Evolutionary conservation across 2,113 vertebrate genomes (phyloP), one percentile per base, ranked within the genome.

Genomic region (Microcebus griseorufus): DNA sequence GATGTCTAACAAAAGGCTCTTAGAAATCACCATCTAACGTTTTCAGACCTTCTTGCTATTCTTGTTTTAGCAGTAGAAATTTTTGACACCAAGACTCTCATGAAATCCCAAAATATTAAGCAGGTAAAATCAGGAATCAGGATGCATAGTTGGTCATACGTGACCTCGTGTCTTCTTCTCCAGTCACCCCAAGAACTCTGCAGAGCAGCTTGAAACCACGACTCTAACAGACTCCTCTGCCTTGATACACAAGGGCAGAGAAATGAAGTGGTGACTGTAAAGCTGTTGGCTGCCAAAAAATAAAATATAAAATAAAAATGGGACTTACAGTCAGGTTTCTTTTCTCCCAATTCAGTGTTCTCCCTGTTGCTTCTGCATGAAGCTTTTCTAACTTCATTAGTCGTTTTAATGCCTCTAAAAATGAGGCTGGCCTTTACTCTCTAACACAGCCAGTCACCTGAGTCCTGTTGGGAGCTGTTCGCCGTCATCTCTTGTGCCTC

Each of bases 141-240:
- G 34, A 23, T 25, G 64, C 9, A 22, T 51, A 51, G 42, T 45
- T 0, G 7, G 34, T 53, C 18, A 62, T 3, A 51, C 2, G 10
- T 32, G 6, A 34, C 37, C 20, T 76, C 67, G 1, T 8, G 4
- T 27, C 10, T 16, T 22, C 4, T 7, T 84, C 25, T 32, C 27
- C 39, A 0, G 0, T 4, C 9, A 29, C 4, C 10, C 11, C 1
- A 1, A 12, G 73, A 17, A 14, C 29, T n/a, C 60, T 29, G 3
- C 9, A 39, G 51, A 51, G 42, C 20, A 32, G 20, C 39, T 80
- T 27, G 81, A 69, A 84, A 60, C 18, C 16, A 6, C 1, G 5
- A 23, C 72, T 39, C 20, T 22, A 22, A 45, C 2, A 64, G 64
- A 25, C 12, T 5, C 0, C 48, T 42, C 1, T 58, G 16, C 48